Evolutionary conservation across 1,140 invertebrate species (phyloP).

Genomic region (Trichoplusia ni): DNA sequence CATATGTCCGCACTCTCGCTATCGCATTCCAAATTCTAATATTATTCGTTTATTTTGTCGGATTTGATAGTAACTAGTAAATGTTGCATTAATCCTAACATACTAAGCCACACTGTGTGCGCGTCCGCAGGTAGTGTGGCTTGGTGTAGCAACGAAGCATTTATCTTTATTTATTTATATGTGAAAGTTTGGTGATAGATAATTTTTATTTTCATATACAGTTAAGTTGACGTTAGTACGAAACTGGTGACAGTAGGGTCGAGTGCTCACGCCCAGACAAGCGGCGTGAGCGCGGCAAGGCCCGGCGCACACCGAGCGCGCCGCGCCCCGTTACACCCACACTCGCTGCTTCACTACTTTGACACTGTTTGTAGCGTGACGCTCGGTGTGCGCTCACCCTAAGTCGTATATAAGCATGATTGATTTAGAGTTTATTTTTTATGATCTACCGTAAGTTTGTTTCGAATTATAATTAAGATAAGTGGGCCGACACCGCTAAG

Average conservation of each 20-base stretch:
- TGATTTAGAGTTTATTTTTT: not conserved
- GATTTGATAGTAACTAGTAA: not conserved
- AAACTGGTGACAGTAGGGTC: not conserved
- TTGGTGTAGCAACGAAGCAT: conserved; percentile 2
- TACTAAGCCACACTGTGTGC: not conserved
- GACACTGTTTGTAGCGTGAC: no score
- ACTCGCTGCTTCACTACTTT: no score
- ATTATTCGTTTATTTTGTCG: not conserved
- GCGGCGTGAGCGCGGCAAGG: not conserved
- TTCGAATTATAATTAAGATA: conserved; percentile 1
- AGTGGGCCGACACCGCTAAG: not conserved
- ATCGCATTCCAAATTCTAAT: not conserved
- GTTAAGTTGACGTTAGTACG: conserved; percentile 5
- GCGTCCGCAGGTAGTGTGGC: no score
- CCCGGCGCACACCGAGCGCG: not conserved
- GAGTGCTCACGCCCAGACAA: no score
- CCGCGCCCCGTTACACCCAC: no score
- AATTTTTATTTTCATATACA: conserved; percentile 22
- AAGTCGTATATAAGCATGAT: not conserved
- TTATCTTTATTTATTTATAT: conserved; percentile 24
- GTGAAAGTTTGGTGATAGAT: conserved; percentile 10
- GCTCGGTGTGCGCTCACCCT: no score
- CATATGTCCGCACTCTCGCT: not conserved
- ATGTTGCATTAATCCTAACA: not conserved
- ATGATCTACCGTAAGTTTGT: not conserved